Evolutionary conservation across 2,113 vertebrate genomes (phyloP).

Genomic region (Syngnathus floridae): DNA sequence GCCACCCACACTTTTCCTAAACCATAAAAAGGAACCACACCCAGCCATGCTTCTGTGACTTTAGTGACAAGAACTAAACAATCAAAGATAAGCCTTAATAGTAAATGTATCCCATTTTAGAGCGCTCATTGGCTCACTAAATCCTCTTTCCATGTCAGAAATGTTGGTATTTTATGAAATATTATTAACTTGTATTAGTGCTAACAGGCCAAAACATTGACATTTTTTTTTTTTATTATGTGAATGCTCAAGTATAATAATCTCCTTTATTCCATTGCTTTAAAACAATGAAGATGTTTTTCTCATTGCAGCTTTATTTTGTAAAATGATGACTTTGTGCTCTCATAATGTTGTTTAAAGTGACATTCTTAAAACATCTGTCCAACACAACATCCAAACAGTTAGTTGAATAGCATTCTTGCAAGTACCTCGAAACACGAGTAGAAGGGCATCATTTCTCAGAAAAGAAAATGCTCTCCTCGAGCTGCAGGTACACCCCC

Average conservation of each 20-base stretch:
- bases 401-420: background rate
- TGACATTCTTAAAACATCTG: background rate
- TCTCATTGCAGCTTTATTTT: background rate
- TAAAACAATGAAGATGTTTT: background rate
- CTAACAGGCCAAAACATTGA: background rate
- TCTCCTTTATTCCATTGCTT: background rate
- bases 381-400: background rate
- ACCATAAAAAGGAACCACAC: slow-evolving; percentile 60
- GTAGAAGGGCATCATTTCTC: background rate
- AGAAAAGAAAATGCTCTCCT: slow-evolving; percentile 8
- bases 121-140: slow-evolving; percentile 5
- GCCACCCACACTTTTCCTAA: slow-evolving; percentile 44
- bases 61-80: background rate
- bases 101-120: slow-evolving; percentile 7
- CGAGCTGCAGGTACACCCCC: background rate
- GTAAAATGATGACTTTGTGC: too few species aligned
- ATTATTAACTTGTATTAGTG: background rate
- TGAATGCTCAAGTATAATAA: too few species aligned
- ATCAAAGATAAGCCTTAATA: background rate
- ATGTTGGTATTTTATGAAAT: background rate
- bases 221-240: slow-evolving; percentile 1
- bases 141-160: slow-evolving; percentile 15
- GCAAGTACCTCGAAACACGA: background rate
- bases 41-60: slow-evolving; percentile 42
- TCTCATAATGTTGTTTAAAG: too few species aligned